Conservation (phyloP, 2,113 vertebrate genomes). For the Notechis scutatus region DNA sequence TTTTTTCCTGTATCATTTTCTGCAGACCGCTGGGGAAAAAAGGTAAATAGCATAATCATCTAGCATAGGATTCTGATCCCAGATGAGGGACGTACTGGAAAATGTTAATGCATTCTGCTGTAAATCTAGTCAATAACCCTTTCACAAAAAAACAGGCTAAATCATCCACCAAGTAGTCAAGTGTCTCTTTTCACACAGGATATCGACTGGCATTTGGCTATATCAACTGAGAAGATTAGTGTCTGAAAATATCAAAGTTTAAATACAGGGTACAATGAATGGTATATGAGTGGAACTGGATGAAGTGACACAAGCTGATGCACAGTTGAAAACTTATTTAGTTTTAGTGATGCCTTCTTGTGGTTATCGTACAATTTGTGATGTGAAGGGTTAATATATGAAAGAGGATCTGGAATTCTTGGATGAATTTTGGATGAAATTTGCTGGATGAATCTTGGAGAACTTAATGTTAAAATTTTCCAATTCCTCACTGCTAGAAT, state of each 20-base stretch:
- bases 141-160: background rate
- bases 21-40: background rate
- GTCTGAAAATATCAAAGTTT: background rate
- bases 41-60: background rate
- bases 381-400: background rate
- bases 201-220: background rate
- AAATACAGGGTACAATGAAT: background rate
- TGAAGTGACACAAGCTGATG: background rate
- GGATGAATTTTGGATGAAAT: background rate
- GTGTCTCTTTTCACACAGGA: background rate
- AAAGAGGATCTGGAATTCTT: background rate
- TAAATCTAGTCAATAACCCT: background rate
- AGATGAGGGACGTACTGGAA: background rate
- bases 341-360: background rate
- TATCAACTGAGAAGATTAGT: fast-evolving
- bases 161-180: background rate
- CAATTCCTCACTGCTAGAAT: background rate
- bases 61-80: background rate
- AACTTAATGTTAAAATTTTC: background rate
- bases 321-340: background rate
- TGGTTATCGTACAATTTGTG: background rate
- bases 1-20: background rate
- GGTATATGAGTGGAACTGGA: background rate
- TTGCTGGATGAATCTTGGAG: background rate
- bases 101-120: conserved; percentile 21